Base-by-base conservation (phyloP, 2,888 invertebrate genomes). In the Chrysolina oricalcia region DNA sequence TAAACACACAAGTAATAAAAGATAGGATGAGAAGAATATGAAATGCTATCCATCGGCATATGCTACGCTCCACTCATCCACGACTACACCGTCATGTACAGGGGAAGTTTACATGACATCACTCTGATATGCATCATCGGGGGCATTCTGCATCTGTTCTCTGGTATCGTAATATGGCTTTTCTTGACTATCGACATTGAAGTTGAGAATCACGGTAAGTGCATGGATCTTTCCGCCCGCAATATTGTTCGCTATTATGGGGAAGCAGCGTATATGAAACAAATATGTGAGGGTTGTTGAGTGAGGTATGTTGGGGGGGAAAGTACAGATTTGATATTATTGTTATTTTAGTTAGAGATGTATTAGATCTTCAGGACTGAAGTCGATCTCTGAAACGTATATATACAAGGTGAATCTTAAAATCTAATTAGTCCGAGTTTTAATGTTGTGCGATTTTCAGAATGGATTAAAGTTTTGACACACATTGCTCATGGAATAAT, bases 81-180 rank as follows among this genome's bases (percentile, higher is more conserved):
- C 88, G 97, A 97, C 87, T 92, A 94, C 80, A 94, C 94, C 66
- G 92, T 95, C 48, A 92, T 96, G 15, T 96, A 95, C 86, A 91
- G 93, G 65, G 93, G 93, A 59, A 94, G 93, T 84, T 88, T 94
- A 73, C 94, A 95, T 84, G 92, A 92, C 73, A 92, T 93, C 10
- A 92, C 94, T 50, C 90, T 95, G 69, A 91, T 93, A 59, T 93
- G 93, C 83, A 92, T 93, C 76, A 89, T 93, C 23, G 92, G 92
- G 53, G 93, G 93, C 40, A 92, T 95, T 48, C 88, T 93, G 17
- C 96, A 97, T 87, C 90, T 97, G 80, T 92, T 96, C 80, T 90
- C 95, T 9, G 97, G 97, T 97, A 93, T 97, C 77, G 91, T 95
- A 1, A 90, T 96, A 72, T 97, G 97, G 97, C 91, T 97, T 65